phyloP scores from a whole-genome alignment of 2,797 vertebrate genomes.

The Aselliscus stoliczkanus region DNA sequence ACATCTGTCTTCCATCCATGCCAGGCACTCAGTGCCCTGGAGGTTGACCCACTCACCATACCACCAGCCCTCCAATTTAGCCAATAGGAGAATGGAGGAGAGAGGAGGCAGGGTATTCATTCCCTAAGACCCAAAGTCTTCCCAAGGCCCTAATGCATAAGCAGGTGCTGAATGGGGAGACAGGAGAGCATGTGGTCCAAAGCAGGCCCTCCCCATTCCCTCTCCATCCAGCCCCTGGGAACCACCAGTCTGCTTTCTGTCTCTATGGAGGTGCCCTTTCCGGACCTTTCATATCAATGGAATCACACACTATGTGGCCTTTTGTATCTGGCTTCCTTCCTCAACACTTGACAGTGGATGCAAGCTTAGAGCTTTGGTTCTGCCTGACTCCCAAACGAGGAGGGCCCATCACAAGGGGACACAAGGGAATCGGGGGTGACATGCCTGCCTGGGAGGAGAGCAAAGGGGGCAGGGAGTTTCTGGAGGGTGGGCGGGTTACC shows the following conservation, averaged over 20 bases:
- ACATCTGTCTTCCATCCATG: background rate
- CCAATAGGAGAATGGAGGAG: background rate
- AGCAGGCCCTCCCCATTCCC: background rate
- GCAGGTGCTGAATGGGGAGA: background rate
- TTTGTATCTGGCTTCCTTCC: background rate
- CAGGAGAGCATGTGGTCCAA: background rate
- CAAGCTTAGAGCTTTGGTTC: background rate
- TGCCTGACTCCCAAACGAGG: background rate
- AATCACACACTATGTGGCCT: background rate
- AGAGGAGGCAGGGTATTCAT: background rate
- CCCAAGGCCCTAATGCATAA: background rate
- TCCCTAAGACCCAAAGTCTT: background rate
- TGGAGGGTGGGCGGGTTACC: slow-evolving; percentile 25
- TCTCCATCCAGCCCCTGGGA: background rate
- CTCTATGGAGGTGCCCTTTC: background rate
- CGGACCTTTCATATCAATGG: background rate
- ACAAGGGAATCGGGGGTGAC: too few species aligned
- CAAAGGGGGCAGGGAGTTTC: background rate
- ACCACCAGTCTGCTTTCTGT: background rate
- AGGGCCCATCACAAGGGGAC: background rate
- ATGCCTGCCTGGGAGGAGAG: accelerated
- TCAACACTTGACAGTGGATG: background rate
- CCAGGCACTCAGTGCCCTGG: background rate
- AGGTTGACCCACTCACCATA: too few species aligned
- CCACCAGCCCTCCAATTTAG: background rate